Evolutionary conservation across 2,888 invertebrate species (phyloP), one percentile per base, ranked within the genome.

Genomic region (Trissonchulus sp.): DNA sequence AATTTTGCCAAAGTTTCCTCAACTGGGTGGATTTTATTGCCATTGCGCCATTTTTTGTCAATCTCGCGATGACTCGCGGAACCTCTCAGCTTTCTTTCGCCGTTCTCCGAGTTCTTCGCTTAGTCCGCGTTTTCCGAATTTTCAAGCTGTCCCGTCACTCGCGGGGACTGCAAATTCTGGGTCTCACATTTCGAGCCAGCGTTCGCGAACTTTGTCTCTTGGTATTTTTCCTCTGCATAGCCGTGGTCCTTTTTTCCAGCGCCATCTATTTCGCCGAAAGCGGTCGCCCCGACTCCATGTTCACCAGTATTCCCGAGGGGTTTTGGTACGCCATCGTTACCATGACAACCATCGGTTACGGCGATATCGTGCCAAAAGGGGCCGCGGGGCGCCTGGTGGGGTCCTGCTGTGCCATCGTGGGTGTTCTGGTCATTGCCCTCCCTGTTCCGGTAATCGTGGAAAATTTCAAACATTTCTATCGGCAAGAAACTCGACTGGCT

Each of bases 71-170:
- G 38, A 23, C 48, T 23, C 48, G 23, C 8, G 48, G 23, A 15
- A 48, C 48, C 23, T 48, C 48, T 23, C 8, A 48, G 48, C 8
- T 48, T 8, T 48, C 48, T 48, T 48, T 48, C 23, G 82, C 87
- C n/a, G 87, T 87, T 74, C 83, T 87, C 37, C 82, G 87, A 76
- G 87, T 88, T 35, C 84, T 88, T 8, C 82, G 87, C 37, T 81
- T 88, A 36, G 83, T 74, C 35, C 79, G 84, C 28, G 84, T 84
- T 1, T 84, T 84, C 75, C 79, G 84, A 35, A 82, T 87, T 76
- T 87, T 87, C 81, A 87, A 87, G 80, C 82, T 87, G 74, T 86
- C 86, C 72, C 86, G 86, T 79, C 87, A 87, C 79, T 88, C 87
- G 2, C 84, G 85, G 8, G 87, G 87, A 30, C 83, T 87, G 33